Evolutionary conservation across 2,888 invertebrate species (phyloP).

Genomic region (Hypsopygia costalis): DNA sequence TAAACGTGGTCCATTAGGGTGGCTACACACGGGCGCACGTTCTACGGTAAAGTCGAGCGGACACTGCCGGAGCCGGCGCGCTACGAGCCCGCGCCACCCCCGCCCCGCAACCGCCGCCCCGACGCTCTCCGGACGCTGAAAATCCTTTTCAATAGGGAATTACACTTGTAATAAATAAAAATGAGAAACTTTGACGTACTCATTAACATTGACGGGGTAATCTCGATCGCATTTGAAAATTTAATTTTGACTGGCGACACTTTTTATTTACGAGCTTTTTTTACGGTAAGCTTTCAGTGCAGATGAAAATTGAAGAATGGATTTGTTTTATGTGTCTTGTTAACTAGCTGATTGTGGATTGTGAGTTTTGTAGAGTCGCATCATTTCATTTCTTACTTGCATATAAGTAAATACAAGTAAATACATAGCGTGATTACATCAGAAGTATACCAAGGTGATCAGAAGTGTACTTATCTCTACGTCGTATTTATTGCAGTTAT

Average conservation of each 20-base stretch:
- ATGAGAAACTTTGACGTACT: constrained; percentile 7
- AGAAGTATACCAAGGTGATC: too few species aligned
- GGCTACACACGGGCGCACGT: neutral
- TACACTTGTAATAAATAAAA: constrained; percentile 11
- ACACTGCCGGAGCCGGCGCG: constrained; percentile 4
- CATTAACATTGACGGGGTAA: constrained; percentile 6
- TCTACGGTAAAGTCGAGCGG: neutral
- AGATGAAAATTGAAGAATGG: neutral
- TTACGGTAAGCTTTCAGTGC: neutral
- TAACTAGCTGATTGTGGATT: too few species aligned
- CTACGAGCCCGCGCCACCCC: constrained; percentile 6
- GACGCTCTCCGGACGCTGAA: constrained; percentile 9
- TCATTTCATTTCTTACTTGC: too few species aligned
- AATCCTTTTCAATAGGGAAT: constrained; percentile 17
- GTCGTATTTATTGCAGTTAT: too few species aligned
- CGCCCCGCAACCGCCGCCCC: neutral
- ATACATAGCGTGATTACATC: too few species aligned
- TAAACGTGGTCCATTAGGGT: neutral
- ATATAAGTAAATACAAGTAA: too few species aligned
- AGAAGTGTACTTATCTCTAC: too few species aligned
- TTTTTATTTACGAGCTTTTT: neutral
- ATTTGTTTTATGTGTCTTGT: too few species aligned
- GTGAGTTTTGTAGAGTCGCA: too few species aligned
- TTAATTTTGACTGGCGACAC: neutral
- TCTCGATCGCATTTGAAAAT: constrained; percentile 1